Evolutionary conservation across 2,797 vertebrate genomes (phyloP), one percentile per base, ranked within the genome.

Genomic region (Typhlichthys subterraneus): DNA sequence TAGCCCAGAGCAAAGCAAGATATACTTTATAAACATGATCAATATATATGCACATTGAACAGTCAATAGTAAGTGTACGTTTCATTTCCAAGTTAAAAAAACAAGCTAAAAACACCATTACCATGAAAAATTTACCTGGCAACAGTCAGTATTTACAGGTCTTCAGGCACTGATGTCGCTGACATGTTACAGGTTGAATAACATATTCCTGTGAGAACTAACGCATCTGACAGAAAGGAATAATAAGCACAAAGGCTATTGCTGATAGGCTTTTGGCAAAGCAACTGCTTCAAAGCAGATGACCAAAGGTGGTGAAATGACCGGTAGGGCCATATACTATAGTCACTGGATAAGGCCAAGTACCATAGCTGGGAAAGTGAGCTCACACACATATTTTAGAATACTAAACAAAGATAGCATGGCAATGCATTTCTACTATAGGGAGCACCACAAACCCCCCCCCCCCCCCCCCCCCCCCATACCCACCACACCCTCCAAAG

Each of bases 251-350:
- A 71, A 73, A 65, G 12, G 33, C 29, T 42, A 31, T 31, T 4
- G 53, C 54, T 81, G 81, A 83, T 80, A 80, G 73, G 68, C 67
- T 71, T 63, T 78, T 84, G 70, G 75, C 80, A 78, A 75, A 71
- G 77, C 69, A 84, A 81, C 79, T 54, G 33, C 72, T 79, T 81
- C 69, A 77, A 67, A 23, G 23, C 23, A 23, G 23, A 23, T 23
- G 23, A 23, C 23, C 3, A 3, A 23, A 23, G 23, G 23, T 23
- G 23, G 23, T 3, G 23, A 23, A 23, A 23, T 23, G 3, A 82
- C 75, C 10, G 0, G 45, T 53, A 6, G 60, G 66, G 67, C 67
- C 57, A 55, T 63, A 66, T 19, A 19, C 19, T 19, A 19, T 19
- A 19, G 59, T 63, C 73, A 68, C 70, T 54, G 67, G 71, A 78